Conservation (phyloP, 2,113 vertebrate genomes). For the Melanocharis versteri region DNA sequence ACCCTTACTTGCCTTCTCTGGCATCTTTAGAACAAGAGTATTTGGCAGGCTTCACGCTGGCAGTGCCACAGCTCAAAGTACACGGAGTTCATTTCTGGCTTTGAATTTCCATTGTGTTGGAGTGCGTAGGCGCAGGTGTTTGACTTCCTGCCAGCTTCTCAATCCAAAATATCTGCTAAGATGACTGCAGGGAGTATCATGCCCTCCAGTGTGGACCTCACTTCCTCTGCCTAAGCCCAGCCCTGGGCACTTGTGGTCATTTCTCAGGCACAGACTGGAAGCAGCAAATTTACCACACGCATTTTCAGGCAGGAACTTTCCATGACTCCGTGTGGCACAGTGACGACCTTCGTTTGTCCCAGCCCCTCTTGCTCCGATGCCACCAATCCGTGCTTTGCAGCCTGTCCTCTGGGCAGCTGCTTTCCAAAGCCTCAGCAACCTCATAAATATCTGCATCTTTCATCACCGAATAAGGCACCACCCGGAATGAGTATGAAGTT, state of each 20-base stretch:
- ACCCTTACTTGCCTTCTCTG: neutral
- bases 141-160: neutral
- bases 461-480: neutral
- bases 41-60: neutral
- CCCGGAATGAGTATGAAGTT: accelerated
- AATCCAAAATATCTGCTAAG: neutral
- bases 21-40: neutral
- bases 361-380: accelerated
- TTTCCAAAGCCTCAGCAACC: neutral
- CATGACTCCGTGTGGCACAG: accelerated
- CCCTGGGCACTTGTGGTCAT: neutral
- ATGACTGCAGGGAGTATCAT: neutral
- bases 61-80: neutral
- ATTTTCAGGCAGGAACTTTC: neutral
- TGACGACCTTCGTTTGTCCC: accelerated
- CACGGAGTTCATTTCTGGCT: neutral
- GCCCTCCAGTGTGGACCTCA: neutral
- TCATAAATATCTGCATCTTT: neutral
- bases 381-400: accelerated
- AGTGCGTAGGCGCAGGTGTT: neutral
- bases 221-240: neutral
- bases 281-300: accelerated
- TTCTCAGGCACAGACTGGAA: neutral
- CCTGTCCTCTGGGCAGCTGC: neutral
- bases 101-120: neutral